These are phyloP conservation scores for Hydraecia micacea DNA, from an alignment of 2,888 invertebrate species.

Conservation along the genomic window DNA sequence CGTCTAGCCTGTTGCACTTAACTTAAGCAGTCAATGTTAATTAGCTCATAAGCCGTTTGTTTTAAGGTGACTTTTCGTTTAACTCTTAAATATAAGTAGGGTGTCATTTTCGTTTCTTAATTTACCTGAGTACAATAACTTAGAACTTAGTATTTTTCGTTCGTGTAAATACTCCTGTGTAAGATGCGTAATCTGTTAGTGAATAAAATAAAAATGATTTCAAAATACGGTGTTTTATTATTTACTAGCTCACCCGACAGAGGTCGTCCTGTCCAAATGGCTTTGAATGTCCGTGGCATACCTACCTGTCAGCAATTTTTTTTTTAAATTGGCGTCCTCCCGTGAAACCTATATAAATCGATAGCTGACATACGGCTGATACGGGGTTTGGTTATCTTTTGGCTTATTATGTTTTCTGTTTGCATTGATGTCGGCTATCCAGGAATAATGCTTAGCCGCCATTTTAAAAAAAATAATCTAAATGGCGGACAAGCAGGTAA, in stretches of 20 bases:
- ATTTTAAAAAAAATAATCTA: too few relatives aligned
- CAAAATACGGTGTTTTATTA: conserved; percentile 70
- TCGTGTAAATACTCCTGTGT: conserved; percentile 83
- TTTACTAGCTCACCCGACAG: not conserved
- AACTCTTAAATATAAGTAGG: conserved; percentile 68
- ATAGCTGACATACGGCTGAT: too few relatives aligned
- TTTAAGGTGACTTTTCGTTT: conserved; percentile 74
- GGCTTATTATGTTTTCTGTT: too few relatives aligned
- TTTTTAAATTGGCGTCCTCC: too few relatives aligned
- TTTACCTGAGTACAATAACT: conserved; percentile 84
- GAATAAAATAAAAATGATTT: conserved; percentile 82
- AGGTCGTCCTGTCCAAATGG: too few relatives aligned
- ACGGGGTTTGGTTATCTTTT: too few relatives aligned
- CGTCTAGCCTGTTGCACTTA: conserved; percentile 47
- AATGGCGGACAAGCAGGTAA: too few relatives aligned
- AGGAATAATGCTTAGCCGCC: too few relatives aligned
- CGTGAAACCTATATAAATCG: too few relatives aligned
- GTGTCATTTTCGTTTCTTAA: conserved; percentile 76
- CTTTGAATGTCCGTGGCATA: too few relatives aligned
- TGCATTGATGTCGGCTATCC: too few relatives aligned
- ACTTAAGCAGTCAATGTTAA: conserved; percentile 65
- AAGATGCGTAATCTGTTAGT: conserved; percentile 83
- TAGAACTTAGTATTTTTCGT: conserved; percentile 76
- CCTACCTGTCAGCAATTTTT: too few relatives aligned
- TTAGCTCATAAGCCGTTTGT: conserved; percentile 64